A percentile compares a stretch with the other conserved stretches of the same genome.
Conservation (phyloP, 1,140 invertebrate genomes). For the Trinorchestia longiramus region DNA sequence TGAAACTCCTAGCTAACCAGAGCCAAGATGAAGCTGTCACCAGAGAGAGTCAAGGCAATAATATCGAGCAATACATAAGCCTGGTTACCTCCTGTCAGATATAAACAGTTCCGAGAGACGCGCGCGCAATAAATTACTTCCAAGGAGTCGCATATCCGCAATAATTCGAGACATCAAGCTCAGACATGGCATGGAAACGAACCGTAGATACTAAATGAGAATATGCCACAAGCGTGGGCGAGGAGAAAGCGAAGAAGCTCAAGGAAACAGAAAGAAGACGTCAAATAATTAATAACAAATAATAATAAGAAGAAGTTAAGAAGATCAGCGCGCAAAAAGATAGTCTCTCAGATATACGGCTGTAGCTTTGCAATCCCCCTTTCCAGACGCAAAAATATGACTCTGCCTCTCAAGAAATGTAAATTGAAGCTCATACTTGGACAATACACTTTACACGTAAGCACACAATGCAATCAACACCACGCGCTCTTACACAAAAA, state of each 20-base stretch:
- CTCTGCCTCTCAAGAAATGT: background rate
- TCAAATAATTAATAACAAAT: background rate
- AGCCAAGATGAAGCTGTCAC: background rate
- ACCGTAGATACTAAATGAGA: background rate
- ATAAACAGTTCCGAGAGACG: background rate
- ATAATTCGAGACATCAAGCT: background rate
- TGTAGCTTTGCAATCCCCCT: background rate
- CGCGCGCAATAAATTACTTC: background rate
- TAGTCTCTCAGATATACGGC: background rate
- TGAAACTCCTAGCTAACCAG: background rate
- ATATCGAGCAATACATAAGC: background rate
- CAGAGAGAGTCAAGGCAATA: background rate
- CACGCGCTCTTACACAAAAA: background rate
- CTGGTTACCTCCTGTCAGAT: conserved; percentile 25
- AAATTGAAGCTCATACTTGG: background rate
- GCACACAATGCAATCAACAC: background rate
- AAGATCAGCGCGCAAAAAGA: background rate
- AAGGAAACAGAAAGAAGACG: background rate
- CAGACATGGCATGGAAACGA: background rate
- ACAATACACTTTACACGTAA: background rate
- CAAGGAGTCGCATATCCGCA: background rate
- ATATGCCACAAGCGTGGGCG: background rate
- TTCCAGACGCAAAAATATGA: background rate
- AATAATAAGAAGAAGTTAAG: too few relatives aligned
- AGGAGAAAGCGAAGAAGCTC: background rate